Evolutionary conservation across 2,113 vertebrate species (phyloP), one percentile per base, ranked within the genome.

Genomic region (Actenoides lindsayi): DNA sequence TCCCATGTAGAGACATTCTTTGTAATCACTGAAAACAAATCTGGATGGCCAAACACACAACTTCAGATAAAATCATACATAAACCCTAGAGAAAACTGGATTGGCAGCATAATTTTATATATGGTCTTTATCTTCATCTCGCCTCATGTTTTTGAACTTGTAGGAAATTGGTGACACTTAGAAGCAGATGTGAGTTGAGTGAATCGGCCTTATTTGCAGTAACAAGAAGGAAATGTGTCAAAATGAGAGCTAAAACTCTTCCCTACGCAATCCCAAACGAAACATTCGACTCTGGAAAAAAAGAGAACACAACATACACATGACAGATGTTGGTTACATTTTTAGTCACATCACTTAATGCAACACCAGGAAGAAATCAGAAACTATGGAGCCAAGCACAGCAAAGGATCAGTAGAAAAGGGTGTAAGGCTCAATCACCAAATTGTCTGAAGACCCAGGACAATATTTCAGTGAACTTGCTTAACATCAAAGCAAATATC

Each of bases 161-260:
- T 91, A 95, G 89, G 93, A 96, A 96, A 91, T 94, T 78, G 73
- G 85, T 93, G 90, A 93, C 92, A 89, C 83, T 92, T 94, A n/a
- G 80, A 92, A 96, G 87, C 94, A 94, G 95, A 96, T 93, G 94
- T 94, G 80, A 64, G 53, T 60, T 56, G 57, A 94, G 60, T 65
- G 70, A 84, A 89, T 87, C 79, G 18, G 48, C 37, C 70, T 87
- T 87, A 79, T 93, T 96, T 94, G 74, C 53, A 85, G 67, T 62
- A 92, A 89, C 69, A 85, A 6, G 63, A 89, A 83, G 70, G 54
- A 95, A 96, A 93, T 64, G 51, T 73, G 53, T 92, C 67, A 96
- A 96, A 96, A 94, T 37, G 25, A 94, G 64, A 87, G 77, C 37
- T 84, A 73, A 84, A 94, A 92, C 30, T 82, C 95, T 91, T 94